Evolutionary conservation across 2,113 vertebrate genomes (phyloP), one percentile per base, ranked within the genome.

Genomic region (Pygoscelis adeliae): DNA sequence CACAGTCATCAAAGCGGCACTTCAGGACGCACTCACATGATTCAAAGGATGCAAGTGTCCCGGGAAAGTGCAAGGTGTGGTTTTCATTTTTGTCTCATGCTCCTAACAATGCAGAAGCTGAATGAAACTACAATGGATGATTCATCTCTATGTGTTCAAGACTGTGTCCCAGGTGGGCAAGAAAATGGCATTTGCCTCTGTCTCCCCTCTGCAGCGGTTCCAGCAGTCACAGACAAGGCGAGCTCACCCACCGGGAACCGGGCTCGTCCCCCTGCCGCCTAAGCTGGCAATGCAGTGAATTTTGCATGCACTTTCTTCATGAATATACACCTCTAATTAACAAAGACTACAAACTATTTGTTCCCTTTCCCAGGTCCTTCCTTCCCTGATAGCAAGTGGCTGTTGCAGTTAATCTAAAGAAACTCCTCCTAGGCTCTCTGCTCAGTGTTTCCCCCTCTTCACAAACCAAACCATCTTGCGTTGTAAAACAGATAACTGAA

Each of bases 401-500:
- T 61, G 49, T 26, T 84, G 70, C 47, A 92, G 67, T 82, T 95
- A 94, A 77, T 71, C 82, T 71, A 55, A 73, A 79, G 63, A 83
- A 84, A 96, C 72, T 79, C 81, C 55, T 93, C 71, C 81, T 47
- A 46, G 47, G 36, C 58, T 71, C 42, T 58, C 89, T 90, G 61
- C 38, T 81, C 70, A 87, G 59, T 20, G 29, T 69, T 91, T 87
- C 29, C 52, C 44, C 50, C 55, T 90, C 80, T 63, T 87, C 85
- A 87, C 77, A 96, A 89, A 72, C 78, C 65, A 84, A 93, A 85
- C 58, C 71, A 15, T 81, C 80, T 74, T 62, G 58, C 2, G 6
- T 11, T 72, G 53, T 93, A 89, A 95, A 96, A 69, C 30, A 96
- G 91, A 92, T 91, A 95, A 93, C 42, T 10, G 52, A 70, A 90